Conservation (phyloP, 2,888 invertebrate species). For the Trichogramma evanescens region DNA sequence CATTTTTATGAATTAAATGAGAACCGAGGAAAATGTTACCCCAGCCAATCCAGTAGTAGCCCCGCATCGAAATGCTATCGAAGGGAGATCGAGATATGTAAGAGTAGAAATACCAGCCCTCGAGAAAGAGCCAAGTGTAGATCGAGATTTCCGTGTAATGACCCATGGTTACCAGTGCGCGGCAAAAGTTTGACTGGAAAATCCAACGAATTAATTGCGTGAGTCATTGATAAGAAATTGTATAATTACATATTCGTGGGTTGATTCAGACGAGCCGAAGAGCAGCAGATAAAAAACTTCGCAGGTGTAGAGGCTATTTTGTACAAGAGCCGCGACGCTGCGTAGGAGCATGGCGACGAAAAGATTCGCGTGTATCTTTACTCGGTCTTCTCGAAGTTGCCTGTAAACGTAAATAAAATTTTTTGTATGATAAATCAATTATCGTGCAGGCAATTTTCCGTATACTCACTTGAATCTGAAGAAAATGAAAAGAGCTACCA, state of each 20-base stretch:
- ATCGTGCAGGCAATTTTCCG: not conserved
- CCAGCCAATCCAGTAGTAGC: not conserved
- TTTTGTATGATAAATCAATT: not conserved
- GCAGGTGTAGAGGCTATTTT: slow-evolving; percentile 3
- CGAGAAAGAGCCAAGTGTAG: slow-evolving; percentile 7
- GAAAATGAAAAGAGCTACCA: slow-evolving; percentile 3
- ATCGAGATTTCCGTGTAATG: slow-evolving; percentile 4
- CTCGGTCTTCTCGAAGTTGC: slow-evolving; percentile 1
- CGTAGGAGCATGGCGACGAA: slow-evolving; percentile 6
- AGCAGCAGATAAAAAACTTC: slow-evolving; percentile 3
- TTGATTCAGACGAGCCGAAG: not conserved
- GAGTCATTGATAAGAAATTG: not conserved
- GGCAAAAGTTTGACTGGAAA: not conserved
- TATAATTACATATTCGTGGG: not conserved
- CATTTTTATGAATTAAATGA: not conserved
- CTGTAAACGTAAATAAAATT: not conserved
- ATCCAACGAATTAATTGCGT: not conserved
- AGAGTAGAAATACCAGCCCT: slow-evolving; percentile 12
- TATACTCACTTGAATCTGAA: slow-evolving; percentile 1
- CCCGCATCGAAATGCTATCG: not conserved
- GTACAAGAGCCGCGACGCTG: not conserved
- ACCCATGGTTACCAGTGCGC: not conserved
- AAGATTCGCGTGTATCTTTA: slow-evolving; percentile 10
- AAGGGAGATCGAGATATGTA: slow-evolving; percentile 10
- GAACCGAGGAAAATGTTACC: not conserved